Evolutionary conservation across 2,888 invertebrate genomes (phyloP), one percentile per base, ranked within the genome.

Genomic region (Acleris sparsana): DNA sequence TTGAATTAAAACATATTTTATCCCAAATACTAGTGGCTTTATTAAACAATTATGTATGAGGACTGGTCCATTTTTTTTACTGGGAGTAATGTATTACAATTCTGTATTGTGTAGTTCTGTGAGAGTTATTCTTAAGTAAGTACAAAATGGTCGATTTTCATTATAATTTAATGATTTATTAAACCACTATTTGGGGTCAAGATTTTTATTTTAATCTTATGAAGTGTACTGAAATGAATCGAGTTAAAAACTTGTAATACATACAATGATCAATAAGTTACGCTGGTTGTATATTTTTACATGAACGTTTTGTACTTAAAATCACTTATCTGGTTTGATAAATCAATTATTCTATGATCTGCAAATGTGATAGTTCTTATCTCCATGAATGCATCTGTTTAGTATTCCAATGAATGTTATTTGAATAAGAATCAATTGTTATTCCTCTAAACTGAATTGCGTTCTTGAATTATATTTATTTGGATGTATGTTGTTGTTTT

Each of bases 401-500:
- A 52, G 33, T 56, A 39, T 66, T 46, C 43, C 61, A 57, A 46
- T 62, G 48, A 39, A 22, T 25, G 61, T 53, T 33, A 56, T 43
- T 61, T 46, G 18, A 57, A 53, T 48, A 58, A 58, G 29, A 25
- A 61, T 29, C 48, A 53, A 63, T 62, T 66, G 66, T 66, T 66
- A 62, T 61, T 52, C 48, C 52, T 57, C 48, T 57, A 57, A 62
- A 53, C 66, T 57, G 39, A 52, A 66, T 62, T 66, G 66, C 61
- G 62, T 66, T 66, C 66, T 62, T 61, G 62, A 56, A 66, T 66
- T 66, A 66, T 66, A 66, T 66, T 66, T 66, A 66, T 66, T 66
- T 66, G 46, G 56, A 62, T 66, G 62, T 57, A 66, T n/a, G 6
- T 5, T 39, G 11, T 18, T n/a, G 6, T 5, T 39, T 16, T 18